Evolutionary conservation across 2,113 vertebrate genomes (phyloP), one percentile per base, ranked within the genome.

Genomic region (Casuarius casuarius): DNA sequence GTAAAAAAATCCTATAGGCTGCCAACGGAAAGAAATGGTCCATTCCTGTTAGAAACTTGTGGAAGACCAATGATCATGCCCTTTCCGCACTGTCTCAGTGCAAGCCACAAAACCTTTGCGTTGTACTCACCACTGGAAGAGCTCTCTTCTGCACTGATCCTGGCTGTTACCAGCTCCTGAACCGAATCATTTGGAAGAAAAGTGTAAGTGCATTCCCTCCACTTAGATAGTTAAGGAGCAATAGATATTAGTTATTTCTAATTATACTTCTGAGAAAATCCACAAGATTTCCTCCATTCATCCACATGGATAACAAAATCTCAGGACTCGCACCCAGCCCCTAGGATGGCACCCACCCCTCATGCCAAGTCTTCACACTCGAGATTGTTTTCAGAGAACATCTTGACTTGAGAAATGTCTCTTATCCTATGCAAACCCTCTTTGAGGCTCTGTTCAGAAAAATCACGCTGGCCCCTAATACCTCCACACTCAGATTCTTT

Each of bases 291-390:
- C 12, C 13, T 40, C 42, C 31, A 29, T 23, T 52, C 19, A 52
- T 28, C 67, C 67, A 49, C 10, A 46, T 23, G 35, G 17, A 1
- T 10, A 31, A 52, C 23, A 88, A 44, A 15, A 48, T 10, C 38
- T 31, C 74, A 22, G 38, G 8, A 42, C 51, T 16, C 20, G 77
- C 40, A 70, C 22, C 2, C 66, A 70, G 29, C 22, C 21, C 13
- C 63, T 31, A 26, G 15, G 44, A 12, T 5, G 7, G 33, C 28
- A 84, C 28, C 22, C 72, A 42, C 13, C 33, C 31, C 40, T 31
- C 52, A 17, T 0, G 2, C 65, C 33, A 12, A 5, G 5, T 1
- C 8, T n/a, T 77, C 9, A 25, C 38, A 46, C 15, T 28, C 6
- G 9, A 26, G 12, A 4, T 31, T n/a, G 8, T 21, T 72, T 52